Percentiles rank a stretch among this genome's conserved stretches.
Evolutionary conservation across 2,113 vertebrate genomes (phyloP).

Genomic region (Xenus cinereus): DNA sequence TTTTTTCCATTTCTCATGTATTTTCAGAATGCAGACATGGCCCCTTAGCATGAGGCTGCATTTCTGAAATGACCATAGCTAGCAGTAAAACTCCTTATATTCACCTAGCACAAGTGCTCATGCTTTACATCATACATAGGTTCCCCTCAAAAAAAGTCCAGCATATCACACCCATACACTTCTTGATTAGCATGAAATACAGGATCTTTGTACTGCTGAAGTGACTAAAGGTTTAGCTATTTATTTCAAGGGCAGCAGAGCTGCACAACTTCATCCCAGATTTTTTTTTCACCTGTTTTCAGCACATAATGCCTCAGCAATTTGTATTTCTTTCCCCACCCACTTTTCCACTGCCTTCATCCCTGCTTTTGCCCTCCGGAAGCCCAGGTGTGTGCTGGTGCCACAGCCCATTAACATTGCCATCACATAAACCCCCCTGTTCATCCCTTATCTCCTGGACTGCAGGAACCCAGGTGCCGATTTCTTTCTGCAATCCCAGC

Average conservation of each 20-base stretch:
- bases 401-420: neutral
- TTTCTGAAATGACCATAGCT: neutral
- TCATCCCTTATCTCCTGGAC: neutral
- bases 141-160: neutral
- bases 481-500: neutral
- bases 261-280: neutral
- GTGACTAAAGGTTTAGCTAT: neutral
- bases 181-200: neutral
- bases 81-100: neutral
- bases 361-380: neutral
- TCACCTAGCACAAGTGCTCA: neutral
- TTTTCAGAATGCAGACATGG: neutral
- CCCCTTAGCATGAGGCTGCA: neutral
- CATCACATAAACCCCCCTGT: neutral
- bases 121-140: neutral
- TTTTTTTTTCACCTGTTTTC: neutral
- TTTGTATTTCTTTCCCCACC: neutral
- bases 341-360: neutral
- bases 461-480: neutral
- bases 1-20: neutral
- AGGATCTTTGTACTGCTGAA: neutral
- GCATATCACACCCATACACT: neutral
- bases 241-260: neutral
- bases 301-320: neutral
- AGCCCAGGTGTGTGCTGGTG: neutral